phyloP scores from a whole-genome alignment of 1,140 invertebrate genomes.

The Bombus soroeensis region DNA sequence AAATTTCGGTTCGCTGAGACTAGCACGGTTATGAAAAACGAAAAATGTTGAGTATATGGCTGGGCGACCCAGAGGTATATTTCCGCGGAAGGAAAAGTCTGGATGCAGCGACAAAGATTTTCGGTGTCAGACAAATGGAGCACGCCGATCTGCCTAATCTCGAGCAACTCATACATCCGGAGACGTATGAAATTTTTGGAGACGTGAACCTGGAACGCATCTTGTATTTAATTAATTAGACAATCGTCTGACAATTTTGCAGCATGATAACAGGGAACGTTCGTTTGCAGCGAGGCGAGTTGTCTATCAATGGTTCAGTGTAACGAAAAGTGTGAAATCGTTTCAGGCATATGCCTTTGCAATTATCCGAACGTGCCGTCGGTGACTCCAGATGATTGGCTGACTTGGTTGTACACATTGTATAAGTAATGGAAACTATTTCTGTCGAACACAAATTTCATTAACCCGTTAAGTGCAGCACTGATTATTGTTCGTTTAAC shows the following conservation, averaged over 20 bases:
- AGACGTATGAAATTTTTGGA: slow-evolving; percentile 62
- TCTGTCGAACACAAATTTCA: neutral
- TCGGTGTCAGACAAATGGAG: slow-evolving; percentile 34
- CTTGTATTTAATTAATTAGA: slow-evolving; percentile 40
- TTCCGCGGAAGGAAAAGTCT: neutral
- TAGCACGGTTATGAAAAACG: neutral
- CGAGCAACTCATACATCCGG: slow-evolving; percentile 25
- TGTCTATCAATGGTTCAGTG: slow-evolving; percentile 79
- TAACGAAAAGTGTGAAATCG: slow-evolving; percentile 76
- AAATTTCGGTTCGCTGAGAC: neutral
- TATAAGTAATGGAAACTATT: slow-evolving; percentile 80
- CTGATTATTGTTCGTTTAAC: neutral
- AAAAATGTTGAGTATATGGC: neutral
- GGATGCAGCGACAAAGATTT: neutral
- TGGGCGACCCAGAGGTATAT: neutral
- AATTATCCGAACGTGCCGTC: slow-evolving; percentile 83
- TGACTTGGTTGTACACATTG: slow-evolving; percentile 81
- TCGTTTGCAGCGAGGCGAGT: slow-evolving; percentile 78
- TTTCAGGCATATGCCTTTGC: slow-evolving; percentile 81
- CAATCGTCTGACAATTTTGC: neutral
- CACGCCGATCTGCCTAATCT: slow-evolving; percentile 54
- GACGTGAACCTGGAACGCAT: slow-evolving; percentile 51
- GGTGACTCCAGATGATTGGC: slow-evolving; percentile 82
- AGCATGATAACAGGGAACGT: neutral
- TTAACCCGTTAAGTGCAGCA: neutral